Percentiles rank a stretch among this genome's conserved stretches.
Evolutionary conservation across 2,113 vertebrate genomes (phyloP).

Genomic region (Euleptes europaea): DNA sequence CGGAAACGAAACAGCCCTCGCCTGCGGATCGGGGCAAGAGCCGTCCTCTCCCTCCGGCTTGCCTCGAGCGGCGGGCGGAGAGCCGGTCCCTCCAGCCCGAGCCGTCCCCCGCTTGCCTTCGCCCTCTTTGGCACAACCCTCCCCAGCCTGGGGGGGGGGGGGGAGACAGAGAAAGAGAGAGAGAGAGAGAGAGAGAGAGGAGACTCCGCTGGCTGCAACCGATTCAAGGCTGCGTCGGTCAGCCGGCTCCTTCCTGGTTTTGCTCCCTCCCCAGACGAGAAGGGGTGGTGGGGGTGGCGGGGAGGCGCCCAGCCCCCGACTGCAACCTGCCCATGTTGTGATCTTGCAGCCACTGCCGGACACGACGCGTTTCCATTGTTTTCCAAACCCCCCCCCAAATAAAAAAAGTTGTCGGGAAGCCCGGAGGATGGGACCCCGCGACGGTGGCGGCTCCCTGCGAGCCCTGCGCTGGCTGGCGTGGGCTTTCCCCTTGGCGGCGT

Average conservation of each 20-base stretch:
- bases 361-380: not conserved
- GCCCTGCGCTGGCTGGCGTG: constrained; percentile 81
- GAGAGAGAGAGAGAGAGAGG: no score
- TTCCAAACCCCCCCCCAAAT: not conserved
- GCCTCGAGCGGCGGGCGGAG: not conserved
- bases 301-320: not conserved
- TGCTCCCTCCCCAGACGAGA: not conserved
- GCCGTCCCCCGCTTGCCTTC: not conserved
- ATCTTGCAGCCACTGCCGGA: not conserved
- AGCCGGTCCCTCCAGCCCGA: not conserved
- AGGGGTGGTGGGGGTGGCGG: not conserved
- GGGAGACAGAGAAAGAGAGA: constrained; percentile 23
- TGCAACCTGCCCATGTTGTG: not conserved
- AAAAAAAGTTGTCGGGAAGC: constrained; percentile 67
- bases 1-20: constrained; percentile 76
- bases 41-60: constrained; percentile 43
- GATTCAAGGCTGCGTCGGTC: constrained; percentile 4
- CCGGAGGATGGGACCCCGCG: constrained; percentile 69
- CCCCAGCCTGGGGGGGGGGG: constrained; percentile 31
- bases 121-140: constrained; percentile 38
- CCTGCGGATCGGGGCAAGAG: constrained; percentile 71
- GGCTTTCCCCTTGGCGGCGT: constrained; percentile 72
- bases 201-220: constrained; percentile 26
- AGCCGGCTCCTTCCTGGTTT: not conserved
- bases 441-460: constrained; percentile 39